These are phyloP conservation scores for Glossophaga mutica DNA, from an alignment of 2,797 vertebrate species.

Conservation along the genomic window DNA sequence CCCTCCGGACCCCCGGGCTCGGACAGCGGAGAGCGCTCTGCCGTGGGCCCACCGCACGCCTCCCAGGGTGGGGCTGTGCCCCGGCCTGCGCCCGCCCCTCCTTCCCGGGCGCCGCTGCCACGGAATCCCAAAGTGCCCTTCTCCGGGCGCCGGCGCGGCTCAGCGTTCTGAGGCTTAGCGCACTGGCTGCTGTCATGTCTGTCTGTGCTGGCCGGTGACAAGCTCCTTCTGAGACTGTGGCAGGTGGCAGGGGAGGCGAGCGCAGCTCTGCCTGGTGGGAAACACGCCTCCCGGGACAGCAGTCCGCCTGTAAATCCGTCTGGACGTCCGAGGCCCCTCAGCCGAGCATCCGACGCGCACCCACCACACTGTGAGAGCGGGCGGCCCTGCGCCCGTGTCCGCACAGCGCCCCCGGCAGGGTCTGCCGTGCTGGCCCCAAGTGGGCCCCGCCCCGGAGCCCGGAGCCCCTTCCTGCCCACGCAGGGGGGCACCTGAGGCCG, in stretches of 20 bases:
- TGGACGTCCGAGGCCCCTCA: not conserved
- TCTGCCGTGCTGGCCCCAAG: not conserved
- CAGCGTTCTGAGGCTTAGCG: rapidly evolving
- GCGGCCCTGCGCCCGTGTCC: no score
- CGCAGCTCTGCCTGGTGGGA: rapidly evolving
- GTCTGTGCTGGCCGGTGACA: not conserved
- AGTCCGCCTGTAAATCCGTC: not conserved
- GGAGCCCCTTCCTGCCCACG: not conserved
- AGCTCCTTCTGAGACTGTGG: not conserved
- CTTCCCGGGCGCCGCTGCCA: no score
- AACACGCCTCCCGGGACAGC: rapidly evolving
- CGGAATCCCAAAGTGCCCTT: no score
- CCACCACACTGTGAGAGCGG: not conserved
- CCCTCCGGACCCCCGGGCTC: not conserved
- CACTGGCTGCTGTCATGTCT: rapidly evolving
- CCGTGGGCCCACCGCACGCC: no score
- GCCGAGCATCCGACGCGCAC: rapidly evolving
- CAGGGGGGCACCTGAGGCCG: rapidly evolving
- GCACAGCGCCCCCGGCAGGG: no score
- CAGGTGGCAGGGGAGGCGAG: not conserved
- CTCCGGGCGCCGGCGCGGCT: not conserved
- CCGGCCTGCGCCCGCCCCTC: not conserved
- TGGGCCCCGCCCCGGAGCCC: not conserved
- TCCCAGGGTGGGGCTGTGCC: not conserved
- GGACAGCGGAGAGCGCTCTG: no score